Conservation (phyloP, 2,113 vertebrate species). For the Cephalopterus ornatus region DNA sequence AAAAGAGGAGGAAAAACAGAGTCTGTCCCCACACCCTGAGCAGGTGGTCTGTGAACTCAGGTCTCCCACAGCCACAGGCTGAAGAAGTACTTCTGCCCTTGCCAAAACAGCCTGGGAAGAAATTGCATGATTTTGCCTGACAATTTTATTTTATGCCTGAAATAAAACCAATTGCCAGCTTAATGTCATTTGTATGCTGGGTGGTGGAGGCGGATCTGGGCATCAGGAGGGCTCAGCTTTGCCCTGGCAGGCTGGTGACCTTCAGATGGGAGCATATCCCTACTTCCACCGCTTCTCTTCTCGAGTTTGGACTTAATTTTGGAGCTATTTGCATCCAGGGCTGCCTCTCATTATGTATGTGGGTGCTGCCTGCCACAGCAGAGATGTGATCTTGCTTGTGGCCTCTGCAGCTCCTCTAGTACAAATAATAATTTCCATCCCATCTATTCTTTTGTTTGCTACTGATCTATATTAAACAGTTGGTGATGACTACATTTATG, state of each 20-base stretch:
- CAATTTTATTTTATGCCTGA: not conserved
- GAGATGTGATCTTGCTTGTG: constrained; percentile 33
- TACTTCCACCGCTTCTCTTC: not conserved
- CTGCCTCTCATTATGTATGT: constrained; percentile 23
- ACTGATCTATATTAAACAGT: constrained; percentile 63
- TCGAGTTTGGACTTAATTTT: not conserved
- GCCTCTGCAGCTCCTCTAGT: constrained; percentile 32
- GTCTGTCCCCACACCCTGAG: not conserved
- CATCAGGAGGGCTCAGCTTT: not conserved
- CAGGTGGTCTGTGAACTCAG: not conserved
- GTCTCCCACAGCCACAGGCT: not conserved
- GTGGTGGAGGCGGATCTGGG: not conserved
- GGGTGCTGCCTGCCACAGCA: not conserved
- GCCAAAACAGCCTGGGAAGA: not conserved
- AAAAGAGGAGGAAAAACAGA: not conserved
- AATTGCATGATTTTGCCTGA: not conserved
- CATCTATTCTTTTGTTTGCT: constrained; percentile 62
- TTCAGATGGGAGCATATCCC: not conserved
- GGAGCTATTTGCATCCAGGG: not conserved
- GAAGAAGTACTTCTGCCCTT: not conserved
- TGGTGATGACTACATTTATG: constrained; percentile 58
- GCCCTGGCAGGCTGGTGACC: not conserved
- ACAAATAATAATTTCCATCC: constrained; percentile 65
- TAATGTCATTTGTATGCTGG: not conserved
- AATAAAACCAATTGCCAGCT: not conserved